These are phyloP conservation scores for Sepiola atlantica DNA, from an alignment of 2,888 invertebrate genomes.

Conservation along the genomic window DNA sequence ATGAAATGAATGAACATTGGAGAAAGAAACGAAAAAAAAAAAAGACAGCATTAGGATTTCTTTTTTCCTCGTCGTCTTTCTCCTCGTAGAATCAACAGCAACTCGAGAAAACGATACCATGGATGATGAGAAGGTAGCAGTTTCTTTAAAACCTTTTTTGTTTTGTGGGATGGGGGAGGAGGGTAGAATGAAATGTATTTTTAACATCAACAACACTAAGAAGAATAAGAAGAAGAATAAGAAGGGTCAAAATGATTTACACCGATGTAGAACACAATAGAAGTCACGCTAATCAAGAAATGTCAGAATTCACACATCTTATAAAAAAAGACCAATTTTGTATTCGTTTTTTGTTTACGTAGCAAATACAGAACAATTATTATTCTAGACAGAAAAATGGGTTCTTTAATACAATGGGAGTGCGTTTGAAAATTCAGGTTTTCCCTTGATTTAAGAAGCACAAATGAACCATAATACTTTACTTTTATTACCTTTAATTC, in stretches of 20 bases:
- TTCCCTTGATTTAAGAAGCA: too few species aligned
- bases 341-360: not conserved
- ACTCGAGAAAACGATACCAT: not conserved
- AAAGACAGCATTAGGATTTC: not conserved
- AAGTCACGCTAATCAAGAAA: not conserved
- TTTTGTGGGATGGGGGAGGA: too few species aligned
- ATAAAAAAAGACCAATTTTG: not conserved
- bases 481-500: too few species aligned
- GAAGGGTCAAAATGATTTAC: conserved; percentile 32
- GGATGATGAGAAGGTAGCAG: not conserved
- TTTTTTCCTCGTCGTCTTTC: not conserved
- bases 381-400: not conserved
- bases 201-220: too few species aligned
- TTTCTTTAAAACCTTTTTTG: not conserved
- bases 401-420: too few species aligned
- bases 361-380: not conserved
- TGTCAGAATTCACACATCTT: not conserved
- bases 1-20: not conserved
- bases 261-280: not conserved
- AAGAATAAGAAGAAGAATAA: not conserved
- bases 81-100: not conserved
- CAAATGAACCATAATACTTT: too few species aligned
- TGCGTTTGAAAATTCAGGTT: too few species aligned
- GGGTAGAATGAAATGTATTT: too few species aligned
- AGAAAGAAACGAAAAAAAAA: not conserved